Evolutionary conservation across 2,888 invertebrate species (phyloP).

Genomic region (Steinernema scapterisci): DNA sequence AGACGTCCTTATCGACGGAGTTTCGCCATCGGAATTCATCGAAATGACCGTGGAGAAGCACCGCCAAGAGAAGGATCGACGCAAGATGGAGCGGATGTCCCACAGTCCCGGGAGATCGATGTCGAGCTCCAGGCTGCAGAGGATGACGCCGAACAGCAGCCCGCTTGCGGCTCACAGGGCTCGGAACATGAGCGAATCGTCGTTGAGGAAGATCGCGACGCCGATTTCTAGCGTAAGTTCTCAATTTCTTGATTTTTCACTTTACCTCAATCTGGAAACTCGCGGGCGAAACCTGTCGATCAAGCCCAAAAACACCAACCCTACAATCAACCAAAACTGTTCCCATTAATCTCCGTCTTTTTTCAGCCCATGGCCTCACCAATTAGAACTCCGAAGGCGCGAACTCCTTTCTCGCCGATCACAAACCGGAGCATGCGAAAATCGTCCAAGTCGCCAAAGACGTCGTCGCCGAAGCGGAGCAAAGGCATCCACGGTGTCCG

Average conservation of each 20-base stretch:
- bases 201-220: conserved; percentile 16
- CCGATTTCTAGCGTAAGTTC: conserved; percentile 2
- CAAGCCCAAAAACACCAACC: too few relatives aligned
- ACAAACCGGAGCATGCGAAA: neutral
- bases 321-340: too few relatives aligned
- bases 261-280: too few relatives aligned
- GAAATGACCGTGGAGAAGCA: conserved; percentile 13
- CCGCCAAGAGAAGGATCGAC: conserved; percentile 22
- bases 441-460: conserved; percentile 13
- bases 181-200: conserved; percentile 25
- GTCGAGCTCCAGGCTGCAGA: neutral
- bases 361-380: conserved; percentile 19
- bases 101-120: neutral
- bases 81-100: conserved; percentile 2
- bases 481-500: conserved; percentile 8
- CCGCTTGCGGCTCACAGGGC: neutral
- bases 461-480: neutral
- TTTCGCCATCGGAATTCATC: neutral
- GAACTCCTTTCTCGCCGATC: conserved; percentile 10
- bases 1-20: conserved; percentile 9
- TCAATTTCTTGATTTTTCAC: neutral
- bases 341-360: neutral
- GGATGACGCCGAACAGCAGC: neutral
- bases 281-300: too few relatives aligned
- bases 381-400: neutral